These are phyloP conservation scores for Lasiurus borealis DNA, from an alignment of 2,113 vertebrate genomes.

Conservation along the genomic window DNA sequence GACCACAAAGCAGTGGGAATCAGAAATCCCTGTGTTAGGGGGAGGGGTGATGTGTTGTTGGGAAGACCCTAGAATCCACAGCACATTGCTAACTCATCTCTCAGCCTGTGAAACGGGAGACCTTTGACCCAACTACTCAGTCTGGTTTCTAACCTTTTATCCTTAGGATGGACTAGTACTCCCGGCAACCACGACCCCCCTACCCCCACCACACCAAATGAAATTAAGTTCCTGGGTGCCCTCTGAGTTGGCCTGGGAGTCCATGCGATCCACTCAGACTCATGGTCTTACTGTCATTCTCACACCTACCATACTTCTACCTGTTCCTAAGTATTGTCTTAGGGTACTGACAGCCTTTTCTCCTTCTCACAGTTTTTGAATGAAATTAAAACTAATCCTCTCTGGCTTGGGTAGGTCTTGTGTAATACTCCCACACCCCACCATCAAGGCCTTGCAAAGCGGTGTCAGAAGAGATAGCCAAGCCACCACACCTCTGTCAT, in stretches of 20 bases:
- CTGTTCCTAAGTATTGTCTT: slow-evolving; percentile 48
- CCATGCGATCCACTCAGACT: background rate
- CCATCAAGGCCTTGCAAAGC: slow-evolving; percentile 17
- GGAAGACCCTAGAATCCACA: background rate
- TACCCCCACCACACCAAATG: background rate
- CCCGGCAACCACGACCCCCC: background rate
- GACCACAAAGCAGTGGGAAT: background rate
- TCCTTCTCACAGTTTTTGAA: slow-evolving; percentile 58
- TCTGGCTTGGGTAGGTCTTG: slow-evolving; percentile 69
- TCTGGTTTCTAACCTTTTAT: background rate
- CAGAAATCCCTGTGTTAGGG: background rate
- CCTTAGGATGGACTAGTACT: background rate
- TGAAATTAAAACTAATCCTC: slow-evolving; percentile 74
- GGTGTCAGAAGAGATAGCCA: slow-evolving; percentile 63
- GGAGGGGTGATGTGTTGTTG: background rate
- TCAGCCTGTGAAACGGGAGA: background rate
- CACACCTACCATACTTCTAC: background rate
- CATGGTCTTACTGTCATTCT: background rate
- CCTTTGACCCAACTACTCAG: background rate
- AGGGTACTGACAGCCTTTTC: slow-evolving; percentile 52
- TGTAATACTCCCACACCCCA: slow-evolving; percentile 73
- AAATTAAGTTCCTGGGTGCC: background rate
- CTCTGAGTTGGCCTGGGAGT: background rate
- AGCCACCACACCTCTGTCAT: slow-evolving; percentile 16
- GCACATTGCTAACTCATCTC: background rate